Evolutionary conservation across 1,140 invertebrate species (phyloP).

Genomic region (Trichonephila clavipes): DNA sequence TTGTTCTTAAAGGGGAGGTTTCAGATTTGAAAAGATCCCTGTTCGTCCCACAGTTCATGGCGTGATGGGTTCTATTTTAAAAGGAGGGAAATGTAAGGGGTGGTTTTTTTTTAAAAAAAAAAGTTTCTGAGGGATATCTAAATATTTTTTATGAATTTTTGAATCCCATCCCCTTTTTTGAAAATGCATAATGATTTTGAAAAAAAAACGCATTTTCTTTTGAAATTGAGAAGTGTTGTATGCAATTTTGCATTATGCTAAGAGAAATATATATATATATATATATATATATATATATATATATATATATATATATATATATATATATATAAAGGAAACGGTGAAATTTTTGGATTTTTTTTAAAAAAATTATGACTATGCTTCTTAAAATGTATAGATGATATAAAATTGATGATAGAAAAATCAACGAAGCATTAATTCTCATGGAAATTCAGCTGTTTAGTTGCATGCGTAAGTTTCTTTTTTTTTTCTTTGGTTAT

Average conservation of each 20-base stretch:
- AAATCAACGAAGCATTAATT: not conserved
- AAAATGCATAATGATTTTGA: not conserved
- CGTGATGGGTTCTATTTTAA: not conserved
- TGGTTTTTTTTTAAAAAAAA: not conserved
- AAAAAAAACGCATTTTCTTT: too few relatives aligned
- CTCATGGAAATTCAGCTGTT: not conserved
- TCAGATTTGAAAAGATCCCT: constrained; percentile 23
- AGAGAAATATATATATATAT: too few relatives aligned
- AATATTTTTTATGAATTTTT: not conserved
- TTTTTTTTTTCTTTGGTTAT: too few relatives aligned
- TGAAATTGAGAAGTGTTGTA: too few relatives aligned
- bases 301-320: too few relatives aligned
- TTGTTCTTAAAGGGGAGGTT: constrained; percentile 13
- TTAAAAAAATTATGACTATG: not conserved
- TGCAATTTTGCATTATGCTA: too few relatives aligned
- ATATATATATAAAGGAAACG: too few relatives aligned
- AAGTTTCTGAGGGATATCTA: not conserved
- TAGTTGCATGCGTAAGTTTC: too few relatives aligned
- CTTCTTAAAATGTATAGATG: not conserved
- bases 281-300: too few relatives aligned
- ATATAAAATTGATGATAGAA: not conserved
- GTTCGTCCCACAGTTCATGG: not conserved
- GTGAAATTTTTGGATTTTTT: not conserved
- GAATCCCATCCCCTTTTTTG: too few relatives aligned
- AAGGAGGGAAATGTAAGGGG: not conserved